Percentiles rank a stretch among this genome's conserved stretches.
Conservation (phyloP, 2,888 invertebrate genomes). For the Tortrix viridana region DNA sequence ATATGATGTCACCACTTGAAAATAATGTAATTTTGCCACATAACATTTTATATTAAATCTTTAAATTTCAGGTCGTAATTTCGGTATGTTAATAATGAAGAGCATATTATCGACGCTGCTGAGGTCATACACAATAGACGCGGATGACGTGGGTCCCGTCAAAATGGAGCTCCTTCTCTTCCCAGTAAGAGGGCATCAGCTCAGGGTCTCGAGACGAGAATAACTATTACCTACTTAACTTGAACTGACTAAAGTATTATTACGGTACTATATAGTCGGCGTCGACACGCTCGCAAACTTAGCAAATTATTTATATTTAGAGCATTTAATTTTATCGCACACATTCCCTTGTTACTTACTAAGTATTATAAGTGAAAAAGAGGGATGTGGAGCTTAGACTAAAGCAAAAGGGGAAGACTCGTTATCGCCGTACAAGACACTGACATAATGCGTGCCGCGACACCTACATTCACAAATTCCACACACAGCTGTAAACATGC, state of each 20-base stretch:
- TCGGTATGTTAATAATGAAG: conserved; percentile 74
- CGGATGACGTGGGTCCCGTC: conserved; percentile 61
- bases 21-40: neutral
- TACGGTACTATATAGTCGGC: neutral
- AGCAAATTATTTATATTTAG: too few species aligned
- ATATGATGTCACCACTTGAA: neutral
- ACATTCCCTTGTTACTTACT: too few species aligned
- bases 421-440: too few species aligned
- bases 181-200: conserved; percentile 67
- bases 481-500: too few species aligned
- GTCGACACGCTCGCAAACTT: too few species aligned
- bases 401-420: too few species aligned
- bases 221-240: neutral
- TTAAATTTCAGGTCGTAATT: conserved; percentile 65
- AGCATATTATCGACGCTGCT: conserved; percentile 64
- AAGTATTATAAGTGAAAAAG: too few species aligned
- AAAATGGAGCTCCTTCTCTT: conserved; percentile 72
- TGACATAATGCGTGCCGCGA: too few species aligned
- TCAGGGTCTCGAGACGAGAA: conserved; percentile 56
- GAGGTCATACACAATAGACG: conserved; percentile 63
- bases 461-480: too few species aligned
- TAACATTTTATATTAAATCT: neutral
- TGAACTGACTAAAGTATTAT: conserved; percentile 6
- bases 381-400: too few species aligned
- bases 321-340: too few species aligned